Evolutionary conservation across 2,797 vertebrate genomes (phyloP), one percentile per base, ranked within the genome.

Genomic region (Enteromius anoplus): DNA sequence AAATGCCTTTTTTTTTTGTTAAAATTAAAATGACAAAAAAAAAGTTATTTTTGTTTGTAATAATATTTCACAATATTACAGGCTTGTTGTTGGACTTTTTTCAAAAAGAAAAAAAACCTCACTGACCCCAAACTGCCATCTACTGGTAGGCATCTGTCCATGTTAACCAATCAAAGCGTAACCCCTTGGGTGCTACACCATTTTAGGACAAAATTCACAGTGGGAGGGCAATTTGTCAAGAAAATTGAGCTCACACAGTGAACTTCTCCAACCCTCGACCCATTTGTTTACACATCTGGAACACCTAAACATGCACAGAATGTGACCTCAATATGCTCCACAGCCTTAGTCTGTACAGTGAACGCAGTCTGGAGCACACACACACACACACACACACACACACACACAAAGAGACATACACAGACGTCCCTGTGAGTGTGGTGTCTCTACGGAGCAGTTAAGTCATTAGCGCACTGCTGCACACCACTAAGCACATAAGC

Each of bases 381-480:
- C 72, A 49, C 70, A 85, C 42, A 72, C 55, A 76, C 42, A 34
- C 75, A 84, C 68, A 70, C 51, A 80, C 65, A 32, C 37, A 47
- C 26, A 12, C 77, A 84, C 68, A 65, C 34, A 68, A 3, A 11
- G 1, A 4, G n/a, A 11, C 42, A 80, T 23, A 42, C 17, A 71
- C 26, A 62, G 4, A 40, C 34, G 87, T 92, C 85, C 78, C 85
- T 68, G 76, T 37, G 79, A 88, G 89, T 88, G 55, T 11, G 11
- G 86, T 86, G 86, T 87, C 91, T 91, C 87, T 42, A 86, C 40
- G 80, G 92, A 91, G 89, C 87, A 89, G 91, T 92, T 92, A 90
- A 91, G 89, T 88, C 89, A 93, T 93, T 92, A 92, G 90, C 87
- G 86, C 85, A 84, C 84, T 82, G 78, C 85, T 84, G 87, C 85